phyloP scores from a whole-genome alignment of 2,888 invertebrate genomes.

The Synergus itoensis region DNA sequence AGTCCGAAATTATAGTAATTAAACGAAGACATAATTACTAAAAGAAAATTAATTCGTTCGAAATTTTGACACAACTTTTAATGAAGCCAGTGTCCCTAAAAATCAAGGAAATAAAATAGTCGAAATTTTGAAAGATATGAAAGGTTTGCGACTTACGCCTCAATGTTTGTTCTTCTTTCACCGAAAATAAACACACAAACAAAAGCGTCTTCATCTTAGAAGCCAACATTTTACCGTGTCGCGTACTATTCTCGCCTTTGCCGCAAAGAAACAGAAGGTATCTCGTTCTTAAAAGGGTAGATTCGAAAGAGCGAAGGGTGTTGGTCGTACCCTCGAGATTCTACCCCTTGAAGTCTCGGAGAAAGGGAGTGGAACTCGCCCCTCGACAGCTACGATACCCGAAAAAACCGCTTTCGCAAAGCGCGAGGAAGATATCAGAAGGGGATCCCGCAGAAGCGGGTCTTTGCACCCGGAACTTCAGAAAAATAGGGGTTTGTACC shows the following conservation, averaged over 20 bases:
- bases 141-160: background rate
- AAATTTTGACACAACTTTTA: too few species aligned
- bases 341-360: conserved; percentile 42
- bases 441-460: background rate
- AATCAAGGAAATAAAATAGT: background rate
- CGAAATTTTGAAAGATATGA: background rate
- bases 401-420: conserved; percentile 41
- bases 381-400: conserved; percentile 43
- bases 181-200: conserved; percentile 11
- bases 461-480: background rate
- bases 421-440: conserved; percentile 30
- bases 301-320: conserved; percentile 43
- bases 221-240: background rate
- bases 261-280: conserved; percentile 40
- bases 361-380: conserved; percentile 48
- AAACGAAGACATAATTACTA: too few species aligned
- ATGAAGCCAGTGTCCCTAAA: background rate
- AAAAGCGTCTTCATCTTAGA: conserved; percentile 2
- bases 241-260: conserved; percentile 24
- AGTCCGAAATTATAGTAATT: too few species aligned
- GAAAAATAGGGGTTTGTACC: background rate
- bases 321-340: conserved; percentile 25
- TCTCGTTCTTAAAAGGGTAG: conserved; percentile 44
- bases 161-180: background rate
- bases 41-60: too few species aligned